phyloP scores from a whole-genome alignment of 1,140 invertebrate species.

The Philopotamus ludificatus region DNA sequence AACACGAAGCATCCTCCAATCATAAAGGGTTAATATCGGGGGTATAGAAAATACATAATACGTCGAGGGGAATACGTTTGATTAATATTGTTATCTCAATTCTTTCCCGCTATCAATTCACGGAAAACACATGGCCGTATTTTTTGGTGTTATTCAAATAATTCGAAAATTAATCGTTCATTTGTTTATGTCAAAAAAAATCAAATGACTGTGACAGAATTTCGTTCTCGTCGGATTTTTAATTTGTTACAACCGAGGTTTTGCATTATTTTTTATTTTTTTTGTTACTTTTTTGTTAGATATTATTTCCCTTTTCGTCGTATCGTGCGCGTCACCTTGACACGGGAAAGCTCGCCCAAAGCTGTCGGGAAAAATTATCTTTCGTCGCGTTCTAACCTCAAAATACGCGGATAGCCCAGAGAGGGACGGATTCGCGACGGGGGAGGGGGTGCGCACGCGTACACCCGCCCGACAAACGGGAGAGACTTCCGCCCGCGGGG shows the following conservation, averaged over 20 bases:
- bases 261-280: neutral
- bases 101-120: too few species aligned
- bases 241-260: neutral
- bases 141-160: too few species aligned
- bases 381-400: slow-evolving; percentile 8
- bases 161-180: too few species aligned
- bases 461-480: neutral
- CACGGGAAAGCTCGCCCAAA: slow-evolving; percentile 14
- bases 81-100: too few species aligned
- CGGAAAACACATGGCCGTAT: too few species aligned
- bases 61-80: too few species aligned
- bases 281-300: neutral
- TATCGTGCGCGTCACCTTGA: slow-evolving; percentile 27
- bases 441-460: slow-evolving; percentile 10
- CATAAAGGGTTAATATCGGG: too few species aligned
- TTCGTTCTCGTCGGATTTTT: too few species aligned
- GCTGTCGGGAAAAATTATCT: slow-evolving; percentile 6
- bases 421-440: neutral
- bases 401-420: neutral
- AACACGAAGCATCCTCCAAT: too few species aligned
- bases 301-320: slow-evolving; percentile 10
- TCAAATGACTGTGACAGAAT: too few species aligned
- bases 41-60: too few species aligned
- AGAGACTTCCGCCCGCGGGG: slow-evolving; percentile 15
- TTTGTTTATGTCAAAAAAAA: too few species aligned